Percentiles rank a stretch among this genome's conserved stretches.
Conservation (phyloP, 2,113 vertebrate genomes). For the Lepidothrix coronata region DNA sequence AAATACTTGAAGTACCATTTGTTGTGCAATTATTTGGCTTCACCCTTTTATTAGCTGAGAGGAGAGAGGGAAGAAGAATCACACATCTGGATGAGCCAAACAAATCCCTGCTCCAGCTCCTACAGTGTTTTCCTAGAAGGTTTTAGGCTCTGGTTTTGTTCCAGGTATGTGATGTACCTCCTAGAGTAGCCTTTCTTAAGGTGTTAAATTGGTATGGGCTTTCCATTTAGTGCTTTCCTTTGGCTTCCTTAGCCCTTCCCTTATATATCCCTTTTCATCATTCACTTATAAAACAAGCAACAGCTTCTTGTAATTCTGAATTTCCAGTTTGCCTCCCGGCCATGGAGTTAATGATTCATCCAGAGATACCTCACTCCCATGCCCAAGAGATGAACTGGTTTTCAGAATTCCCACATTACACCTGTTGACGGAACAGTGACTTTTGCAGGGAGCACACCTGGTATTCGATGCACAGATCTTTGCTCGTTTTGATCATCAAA, state of each 20-base stretch:
- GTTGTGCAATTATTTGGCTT: slow-evolving; percentile 22
- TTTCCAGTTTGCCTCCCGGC: background rate
- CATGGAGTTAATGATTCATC: background rate
- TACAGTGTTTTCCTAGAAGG: background rate
- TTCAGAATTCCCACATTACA: background rate
- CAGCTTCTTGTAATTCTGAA: slow-evolving; percentile 13
- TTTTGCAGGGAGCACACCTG: background rate
- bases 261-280: background rate
- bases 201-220: background rate
- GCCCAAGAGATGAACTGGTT: background rate
- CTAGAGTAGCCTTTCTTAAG: background rate
- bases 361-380: background rate
- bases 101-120: background rate
- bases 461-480: background rate
- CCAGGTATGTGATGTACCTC: background rate
- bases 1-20: slow-evolving; percentile 49
- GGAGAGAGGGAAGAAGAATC: background rate
- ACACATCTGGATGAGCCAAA: background rate
- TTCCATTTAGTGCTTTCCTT: slow-evolving; percentile 1
- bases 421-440: background rate
- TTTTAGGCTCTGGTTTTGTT: background rate
- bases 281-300: background rate
- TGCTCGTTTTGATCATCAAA: background rate
- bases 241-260: background rate
- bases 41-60: background rate